Evolutionary conservation across 2,797 vertebrate species (phyloP).

Genomic region (Anomalospiza imberbis): DNA sequence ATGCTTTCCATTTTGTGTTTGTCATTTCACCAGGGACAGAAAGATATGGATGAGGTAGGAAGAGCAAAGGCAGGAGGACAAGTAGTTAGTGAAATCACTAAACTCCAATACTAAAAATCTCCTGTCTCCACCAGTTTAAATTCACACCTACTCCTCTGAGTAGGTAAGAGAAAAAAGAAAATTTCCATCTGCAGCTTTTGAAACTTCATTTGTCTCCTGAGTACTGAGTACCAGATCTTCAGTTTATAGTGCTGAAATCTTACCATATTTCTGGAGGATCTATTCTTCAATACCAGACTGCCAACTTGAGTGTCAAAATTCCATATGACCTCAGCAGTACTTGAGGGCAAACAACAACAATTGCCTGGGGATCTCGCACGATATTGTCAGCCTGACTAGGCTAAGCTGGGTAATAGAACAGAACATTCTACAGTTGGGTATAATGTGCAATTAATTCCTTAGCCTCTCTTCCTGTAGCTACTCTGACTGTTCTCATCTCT

Average conservation of each 20-base stretch:
- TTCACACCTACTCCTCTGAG: background rate
- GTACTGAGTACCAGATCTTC: background rate
- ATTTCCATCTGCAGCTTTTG: background rate
- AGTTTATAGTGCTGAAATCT: background rate
- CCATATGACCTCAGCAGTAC: background rate
- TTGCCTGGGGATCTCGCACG: background rate
- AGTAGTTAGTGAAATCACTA: background rate
- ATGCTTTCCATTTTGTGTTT: background rate
- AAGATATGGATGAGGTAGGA: background rate
- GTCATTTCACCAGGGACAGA: background rate
- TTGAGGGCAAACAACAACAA: background rate
- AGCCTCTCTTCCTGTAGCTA: background rate
- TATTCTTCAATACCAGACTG: background rate
- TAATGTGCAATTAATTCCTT: background rate
- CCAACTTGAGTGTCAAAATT: background rate
- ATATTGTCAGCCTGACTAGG: background rate
- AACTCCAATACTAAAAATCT: background rate
- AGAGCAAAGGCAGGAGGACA: background rate
- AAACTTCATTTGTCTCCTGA: background rate
- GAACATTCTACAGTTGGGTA: background rate
- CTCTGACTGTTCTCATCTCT: background rate
- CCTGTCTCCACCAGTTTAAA: background rate
- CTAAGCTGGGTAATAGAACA: background rate
- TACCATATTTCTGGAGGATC: background rate
- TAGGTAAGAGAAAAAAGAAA: background rate